Percentiles rank a stretch among this genome's conserved stretches.
These are phyloP conservation scores for Sebastes trivittatus DNA, from an alignment of 2,797 vertebrate genomes.

Conservation along the genomic window DNA sequence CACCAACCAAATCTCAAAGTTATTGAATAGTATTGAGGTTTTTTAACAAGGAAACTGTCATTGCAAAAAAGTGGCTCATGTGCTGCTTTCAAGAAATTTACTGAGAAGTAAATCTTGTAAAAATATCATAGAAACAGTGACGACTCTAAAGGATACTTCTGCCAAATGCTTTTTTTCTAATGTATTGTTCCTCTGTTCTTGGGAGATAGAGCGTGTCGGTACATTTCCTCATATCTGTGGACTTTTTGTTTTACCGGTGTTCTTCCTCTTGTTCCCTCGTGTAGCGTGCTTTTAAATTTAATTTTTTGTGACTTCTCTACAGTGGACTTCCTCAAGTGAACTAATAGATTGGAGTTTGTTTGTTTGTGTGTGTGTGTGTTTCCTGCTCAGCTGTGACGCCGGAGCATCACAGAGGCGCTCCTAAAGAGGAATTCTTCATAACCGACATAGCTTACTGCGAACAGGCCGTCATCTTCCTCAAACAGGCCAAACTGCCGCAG, in stretches of 20 bases:
- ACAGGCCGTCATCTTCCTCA: constrained; percentile 86
- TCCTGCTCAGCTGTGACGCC: constrained; percentile 50
- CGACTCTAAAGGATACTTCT: neutral
- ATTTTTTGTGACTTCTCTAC: neutral
- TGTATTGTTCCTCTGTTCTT: neutral
- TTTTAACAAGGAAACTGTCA: neutral
- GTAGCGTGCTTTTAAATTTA: neutral
- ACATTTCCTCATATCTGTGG: constrained; percentile 11
- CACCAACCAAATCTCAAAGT: neutral
- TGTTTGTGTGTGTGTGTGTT: neutral
- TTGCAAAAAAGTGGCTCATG: too few species aligned
- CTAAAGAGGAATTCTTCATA: constrained; percentile 83
- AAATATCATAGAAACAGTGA: neutral
- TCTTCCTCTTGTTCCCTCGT: neutral
- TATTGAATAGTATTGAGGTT: neutral
- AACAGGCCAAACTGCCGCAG: constrained; percentile 78
- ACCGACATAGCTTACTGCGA: constrained; percentile 91
- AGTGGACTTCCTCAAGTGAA: neutral
- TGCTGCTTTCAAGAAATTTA: neutral
- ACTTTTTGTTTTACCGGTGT: neutral
- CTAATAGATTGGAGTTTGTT: neutral
- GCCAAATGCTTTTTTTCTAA: neutral
- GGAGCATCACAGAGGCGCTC: constrained; percentile 60
- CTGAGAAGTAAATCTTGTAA: neutral
- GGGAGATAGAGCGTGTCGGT: neutral